Evolutionary conservation across 2,113 vertebrate species (phyloP).

Genomic region (Brachionichthys hirsutus): DNA sequence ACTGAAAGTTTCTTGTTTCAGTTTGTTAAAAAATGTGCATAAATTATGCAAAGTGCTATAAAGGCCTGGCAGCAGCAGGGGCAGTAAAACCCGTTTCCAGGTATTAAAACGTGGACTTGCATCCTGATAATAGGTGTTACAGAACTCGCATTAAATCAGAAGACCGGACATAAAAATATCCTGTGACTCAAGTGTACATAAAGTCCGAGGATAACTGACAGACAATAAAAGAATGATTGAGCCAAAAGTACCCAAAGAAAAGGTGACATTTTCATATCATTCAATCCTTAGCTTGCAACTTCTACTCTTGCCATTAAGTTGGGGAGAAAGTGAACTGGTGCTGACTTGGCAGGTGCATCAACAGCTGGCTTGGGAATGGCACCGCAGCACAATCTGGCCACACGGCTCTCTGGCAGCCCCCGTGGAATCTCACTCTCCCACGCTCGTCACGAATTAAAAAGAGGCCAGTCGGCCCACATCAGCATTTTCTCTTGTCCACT

Average conservation of each 20-base stretch:
- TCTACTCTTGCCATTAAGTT: background rate
- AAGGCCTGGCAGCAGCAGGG: constrained; percentile 13
- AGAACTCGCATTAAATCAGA: background rate
- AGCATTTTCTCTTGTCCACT: constrained; percentile 56
- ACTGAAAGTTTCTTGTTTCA: constrained; percentile 16
- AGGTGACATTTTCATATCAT: constrained; percentile 5
- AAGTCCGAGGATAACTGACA: background rate
- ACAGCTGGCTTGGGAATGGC: constrained; percentile 50
- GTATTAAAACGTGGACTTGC: constrained; percentile 23
- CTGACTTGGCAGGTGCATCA: constrained; percentile 58
- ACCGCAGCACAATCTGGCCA: constrained; percentile 50
- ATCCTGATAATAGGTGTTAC: background rate
- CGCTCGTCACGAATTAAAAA: constrained; percentile 70
- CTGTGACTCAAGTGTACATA: background rate
- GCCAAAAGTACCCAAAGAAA: background rate
- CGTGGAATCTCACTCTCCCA: constrained; percentile 49
- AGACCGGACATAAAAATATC: background rate
- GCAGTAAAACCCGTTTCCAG: constrained; percentile 9
- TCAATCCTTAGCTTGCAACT: constrained; percentile 18
- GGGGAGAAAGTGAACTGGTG: constrained; percentile 11
- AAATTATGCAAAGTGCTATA: constrained; percentile 25
- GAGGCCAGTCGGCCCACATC: constrained; percentile 54
- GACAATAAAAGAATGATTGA: background rate
- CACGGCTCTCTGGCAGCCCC: constrained; percentile 38
- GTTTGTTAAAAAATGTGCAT: constrained; percentile 19